Base-by-base conservation (phyloP, 2,797 vertebrate genomes). In the Lutjanus argentimaculatus region DNA sequence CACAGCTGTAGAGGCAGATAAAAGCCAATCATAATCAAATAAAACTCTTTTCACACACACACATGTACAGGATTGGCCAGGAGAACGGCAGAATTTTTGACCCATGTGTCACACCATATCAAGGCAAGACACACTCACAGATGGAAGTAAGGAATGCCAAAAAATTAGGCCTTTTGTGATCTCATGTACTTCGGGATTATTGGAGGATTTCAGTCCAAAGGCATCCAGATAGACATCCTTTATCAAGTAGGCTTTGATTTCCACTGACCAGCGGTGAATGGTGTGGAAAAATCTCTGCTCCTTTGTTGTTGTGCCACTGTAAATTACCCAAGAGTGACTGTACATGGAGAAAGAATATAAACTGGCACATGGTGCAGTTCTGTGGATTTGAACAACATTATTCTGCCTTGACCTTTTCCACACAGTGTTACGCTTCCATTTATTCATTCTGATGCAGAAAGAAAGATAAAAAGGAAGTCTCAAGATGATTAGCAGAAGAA, bases 1-100 rank as follows among this genome's bases (percentile, higher is more conserved):
- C 72, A 75, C 91, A 93, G 90, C 89, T 92, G 91, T 78, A 86
- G 74, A 72, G 55, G 75, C 70, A 86, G 90, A 93, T 88, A 81
- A 90, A 91, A 92, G 72, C 65, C 82, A 91, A 76, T 76, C 82
- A 82, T 85, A 91, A 91, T 88, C 74, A 87, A 82, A 91, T 85
- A 42, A 76, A 91, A 76, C 9, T 80, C 45, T 58, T 67, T 58
- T 77, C 56, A 9, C 71, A 73, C 46, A 73, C 46, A 15, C 42
- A 62, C 42, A 76, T 0, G 67, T 71, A 71, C 40, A 51, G 42
- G 70, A 64, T 61, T 79, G 62, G 70, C 81, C 58, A 48, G 21
- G 30, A 59, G 40, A 78, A 61, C 15, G 30, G 66, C 49, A 68
- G 68, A 58, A 70, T 83, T 72, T 84, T 75, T 79, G 66, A 89